phyloP scores from a whole-genome alignment of 2,888 invertebrate species.

The Euphydryas editha region DNA sequence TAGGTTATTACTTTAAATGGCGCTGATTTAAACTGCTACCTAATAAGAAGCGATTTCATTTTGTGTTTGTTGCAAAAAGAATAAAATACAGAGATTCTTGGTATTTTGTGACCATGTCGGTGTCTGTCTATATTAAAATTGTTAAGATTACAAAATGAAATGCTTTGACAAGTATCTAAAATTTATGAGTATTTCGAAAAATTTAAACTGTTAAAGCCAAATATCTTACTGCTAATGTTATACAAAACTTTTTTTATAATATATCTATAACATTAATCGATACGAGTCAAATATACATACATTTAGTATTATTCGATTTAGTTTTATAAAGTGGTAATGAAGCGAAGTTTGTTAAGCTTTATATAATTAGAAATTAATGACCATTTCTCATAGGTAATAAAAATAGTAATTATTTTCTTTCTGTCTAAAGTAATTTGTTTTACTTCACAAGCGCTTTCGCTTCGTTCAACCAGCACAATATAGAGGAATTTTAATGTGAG shows the following conservation, averaged over 20 bases:
- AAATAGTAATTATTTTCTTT: conserved; percentile 28
- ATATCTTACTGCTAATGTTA: no score
- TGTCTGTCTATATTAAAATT: not conserved
- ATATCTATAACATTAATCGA: no score
- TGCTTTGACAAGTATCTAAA: not conserved
- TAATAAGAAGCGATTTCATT: conserved; percentile 10
- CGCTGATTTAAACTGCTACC: conserved; percentile 8
- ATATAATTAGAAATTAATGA: conserved; percentile 8
- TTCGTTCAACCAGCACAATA: conserved; percentile 39
- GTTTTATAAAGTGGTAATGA: not conserved
- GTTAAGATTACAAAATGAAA: not conserved
- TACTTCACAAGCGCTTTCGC: conserved; percentile 30
- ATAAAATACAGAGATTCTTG: not conserved
- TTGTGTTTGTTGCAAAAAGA: not conserved
- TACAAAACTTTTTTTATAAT: no score
- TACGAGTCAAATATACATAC: no score
- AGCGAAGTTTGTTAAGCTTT: not conserved
- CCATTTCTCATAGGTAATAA: conserved; percentile 1
- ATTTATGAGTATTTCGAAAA: not conserved
- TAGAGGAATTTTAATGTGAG: conserved; percentile 42
- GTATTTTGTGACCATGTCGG: not conserved
- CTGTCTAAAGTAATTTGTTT: conserved; percentile 41
- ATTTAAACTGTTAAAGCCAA: not conserved
- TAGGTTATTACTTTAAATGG: conserved; percentile 4
- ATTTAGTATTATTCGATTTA: no score